Evolutionary conservation across 2,888 invertebrate genomes (phyloP).

Genomic region (Sphaerophoria rueppellii): DNA sequence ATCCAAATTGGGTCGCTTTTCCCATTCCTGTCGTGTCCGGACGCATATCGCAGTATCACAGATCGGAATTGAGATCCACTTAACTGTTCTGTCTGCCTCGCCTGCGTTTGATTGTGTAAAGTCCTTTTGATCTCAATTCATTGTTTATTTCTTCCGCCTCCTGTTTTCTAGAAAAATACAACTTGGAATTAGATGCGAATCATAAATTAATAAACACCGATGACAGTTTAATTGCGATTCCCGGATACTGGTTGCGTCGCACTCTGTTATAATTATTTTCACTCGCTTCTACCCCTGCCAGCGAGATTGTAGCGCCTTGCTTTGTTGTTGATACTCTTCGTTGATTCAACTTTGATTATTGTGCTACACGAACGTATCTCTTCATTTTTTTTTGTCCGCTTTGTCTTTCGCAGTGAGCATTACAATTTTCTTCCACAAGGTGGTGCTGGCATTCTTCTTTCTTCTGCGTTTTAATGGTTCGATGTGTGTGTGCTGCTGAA

Average conservation of each 20-base stretch:
- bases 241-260: slow-evolving; percentile 33
- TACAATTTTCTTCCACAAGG: slow-evolving; percentile 11
- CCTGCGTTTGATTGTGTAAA: slow-evolving; percentile 10
- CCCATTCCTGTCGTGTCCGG: background rate
- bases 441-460: background rate
- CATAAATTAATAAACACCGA: slow-evolving; percentile 60
- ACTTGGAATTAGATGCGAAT: slow-evolving; percentile 45
- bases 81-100: background rate
- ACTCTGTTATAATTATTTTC: slow-evolving; percentile 4
- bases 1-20: slow-evolving; percentile 58
- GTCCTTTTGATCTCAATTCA: slow-evolving; percentile 42
- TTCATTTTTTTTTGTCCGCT: background rate
- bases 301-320: background rate
- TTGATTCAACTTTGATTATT: slow-evolving; percentile 48
- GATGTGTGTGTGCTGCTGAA: slow-evolving; percentile 53
- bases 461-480: slow-evolving; percentile 3
- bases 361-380: slow-evolving; percentile 30
- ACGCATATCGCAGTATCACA: background rate
- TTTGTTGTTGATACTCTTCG: slow-evolving; percentile 23
- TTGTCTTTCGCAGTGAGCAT: slow-evolving; percentile 2
- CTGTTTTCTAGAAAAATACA: background rate
- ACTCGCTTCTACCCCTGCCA: background rate
- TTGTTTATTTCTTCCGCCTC: slow-evolving; percentile 54
- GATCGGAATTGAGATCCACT: slow-evolving; percentile 21
- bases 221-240: slow-evolving; percentile 65